Base-by-base conservation (phyloP, 2,113 vertebrate species). In the Bubo bubo region DNA sequence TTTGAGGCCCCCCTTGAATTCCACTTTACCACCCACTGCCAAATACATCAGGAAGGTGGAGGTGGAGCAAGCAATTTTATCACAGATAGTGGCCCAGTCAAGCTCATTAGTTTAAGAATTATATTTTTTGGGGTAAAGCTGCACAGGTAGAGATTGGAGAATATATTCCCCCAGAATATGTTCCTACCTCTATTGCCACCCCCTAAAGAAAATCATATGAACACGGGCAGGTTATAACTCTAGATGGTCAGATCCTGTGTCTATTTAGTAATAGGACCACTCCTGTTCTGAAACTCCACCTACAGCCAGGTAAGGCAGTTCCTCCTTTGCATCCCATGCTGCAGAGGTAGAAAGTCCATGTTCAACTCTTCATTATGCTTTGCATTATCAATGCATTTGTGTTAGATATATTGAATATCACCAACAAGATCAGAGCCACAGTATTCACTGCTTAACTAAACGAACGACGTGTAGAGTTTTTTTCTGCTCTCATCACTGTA, bases 401-500 rank as follows among this genome's bases (percentile, higher is more conserved):
- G 27, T 7, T 77, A 47, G 50, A 22, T 56, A 75, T 3, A 67
- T 19, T 37, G 10, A 84, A 15, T 39, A 92, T 74, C 43, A 74
- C 47, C 63, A 84, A 74, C 4, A 10, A 17, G 55, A 84, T 35
- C 35, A 47, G 89, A 81, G 75, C 21, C 6, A 4, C 49, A 77
- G 35, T 60, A 84, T 58, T 92, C 92, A 75, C 60, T 4, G 14
- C 91, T 79, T 91, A 49, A 50, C 73, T 91, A 75, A 88, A 81
- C 86, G 94, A 95, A 92, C 37, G 60, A 63, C 55, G 70, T 37
- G 59, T 1, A 27, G 39, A 77, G 34, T 12, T 59, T 86, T 71
- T 94, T 80, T 60, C 75, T 92, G 60, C 83, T 62, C 72, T 92
- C 95, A 56, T 75, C 83, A 30, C 56, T 64, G 41, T 45, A 39